phyloP scores from a whole-genome alignment of 2,113 vertebrate species.

The Sialia sialis region DNA sequence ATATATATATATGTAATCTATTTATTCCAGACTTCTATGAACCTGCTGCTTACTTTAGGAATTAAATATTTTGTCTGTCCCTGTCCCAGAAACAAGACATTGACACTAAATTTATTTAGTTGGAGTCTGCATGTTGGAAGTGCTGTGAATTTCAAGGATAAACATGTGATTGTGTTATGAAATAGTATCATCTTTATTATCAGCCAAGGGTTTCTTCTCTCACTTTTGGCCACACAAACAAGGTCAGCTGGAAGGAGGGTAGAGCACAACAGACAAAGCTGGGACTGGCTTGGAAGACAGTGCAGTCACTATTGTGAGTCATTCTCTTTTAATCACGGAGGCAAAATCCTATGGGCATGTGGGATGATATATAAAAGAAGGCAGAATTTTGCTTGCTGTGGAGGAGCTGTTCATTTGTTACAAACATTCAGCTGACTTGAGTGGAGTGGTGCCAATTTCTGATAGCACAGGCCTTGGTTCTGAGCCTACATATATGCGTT shows the following conservation, averaged over 20 bases:
- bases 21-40: background rate
- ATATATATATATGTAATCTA: background rate
- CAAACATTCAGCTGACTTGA: conserved; percentile 33
- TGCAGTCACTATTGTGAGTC: conserved; percentile 5
- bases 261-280: background rate
- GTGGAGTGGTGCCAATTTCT: conserved; percentile 12
- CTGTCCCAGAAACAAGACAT: background rate
- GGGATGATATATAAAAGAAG: conserved; percentile 39
- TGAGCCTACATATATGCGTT: background rate
- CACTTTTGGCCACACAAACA: background rate
- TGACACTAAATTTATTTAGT: background rate
- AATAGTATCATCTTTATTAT: background rate
- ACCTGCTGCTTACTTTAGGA: background rate
- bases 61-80: background rate
- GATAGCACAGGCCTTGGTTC: background rate
- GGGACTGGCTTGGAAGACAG: background rate
- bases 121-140: background rate
- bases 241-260: background rate
- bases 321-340: background rate
- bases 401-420: conserved; percentile 46
- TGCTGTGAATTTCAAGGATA: background rate
- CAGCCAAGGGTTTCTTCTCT: background rate
- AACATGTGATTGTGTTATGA: background rate
- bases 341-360: conserved; percentile 40
- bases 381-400: conserved; percentile 37